Base-by-base conservation (phyloP, 2,888 invertebrate genomes). In the Polydrusus tereticollis region DNA sequence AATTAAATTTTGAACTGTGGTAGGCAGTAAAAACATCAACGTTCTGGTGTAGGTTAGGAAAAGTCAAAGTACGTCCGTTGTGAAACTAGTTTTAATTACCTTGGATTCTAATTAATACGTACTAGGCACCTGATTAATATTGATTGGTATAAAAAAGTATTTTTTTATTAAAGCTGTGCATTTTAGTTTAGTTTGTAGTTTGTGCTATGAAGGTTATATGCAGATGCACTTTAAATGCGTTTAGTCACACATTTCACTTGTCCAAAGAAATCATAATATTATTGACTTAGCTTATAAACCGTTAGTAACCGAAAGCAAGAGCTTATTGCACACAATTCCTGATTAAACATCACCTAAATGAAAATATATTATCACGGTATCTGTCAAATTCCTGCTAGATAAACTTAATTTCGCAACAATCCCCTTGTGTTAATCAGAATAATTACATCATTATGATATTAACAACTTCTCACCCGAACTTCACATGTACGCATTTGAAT, bases 61-160 rank as follows among this genome's bases (percentile, higher is more conserved):
- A 69, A 73, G 69, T 69, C 69, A 73, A 73, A 73, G 69, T 69
- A 66, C 72, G 55, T 47, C 36, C 72, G 77, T 76, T 77, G 77
- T 72, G 77, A 68, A 78, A 78, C 78, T 76, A 62, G 78, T 78
- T 78, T 78, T 77, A 80, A 78, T 80, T 78, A 74, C 77, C 76
- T 77, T 78, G 76, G 75, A 75, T 72, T 69, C 55, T 71, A 75
- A 72, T 75, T 72, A 75, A 67, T 58, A 47, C 29, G 33, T 60
- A 68, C 59, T 59, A 55, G 38, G 52, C 47, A 68, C 41, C 50
- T 68, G 52, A 58, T 58, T 60, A 60, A 52, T 60, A 68, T 21
- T 63, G 45, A 63, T 29, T 63, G 62, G 20, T 33, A 14, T 23
- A 62, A 62, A 47, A 63, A 63, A 12, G 47, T 36, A n/a, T n/a